Base-by-base conservation (phyloP, 53 echinoderm and acorn worm genomes). In the Temnopleurus reevesii region DNA sequence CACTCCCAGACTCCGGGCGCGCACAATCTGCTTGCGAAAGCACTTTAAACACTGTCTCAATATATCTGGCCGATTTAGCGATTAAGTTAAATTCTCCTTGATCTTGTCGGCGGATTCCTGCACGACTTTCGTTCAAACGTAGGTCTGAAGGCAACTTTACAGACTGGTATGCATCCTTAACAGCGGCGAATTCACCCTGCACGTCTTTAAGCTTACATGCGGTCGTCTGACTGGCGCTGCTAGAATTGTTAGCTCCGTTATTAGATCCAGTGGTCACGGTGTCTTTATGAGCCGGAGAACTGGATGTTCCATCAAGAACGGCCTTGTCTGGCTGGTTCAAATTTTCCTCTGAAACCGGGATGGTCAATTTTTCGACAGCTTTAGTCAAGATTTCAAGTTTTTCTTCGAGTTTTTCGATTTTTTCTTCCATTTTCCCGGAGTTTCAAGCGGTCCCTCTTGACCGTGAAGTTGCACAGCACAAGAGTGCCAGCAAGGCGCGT, bases 121-220 rank as follows among this genome's bases (percentile, higher is more conserved):
- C n/a, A 8, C 59, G 30, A 34, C 25, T 36, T 61, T 86, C 63
- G 59, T 86, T 86, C 58, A 86, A 44, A 24, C 25, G 45, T 61
- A 86, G 47, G 43, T 86, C 86, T 8, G 45, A 19, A 31, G 86
- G 86, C 2, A 86, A 61, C 44, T 61, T 86, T 23, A 61, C 59
- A 24, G 44, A 34, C 76, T 71, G 76, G 76, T 30, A 71, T 8
- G 76, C 76, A 19, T 71, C 76, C 21, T 21, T 9, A 6, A 71
- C 34, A 12, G 76, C 76, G 8, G 8, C 76, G 34, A n/a, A n/a
- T n/a, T n/a, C n/a, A n/a, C n/a, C n/a, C n/a, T n/a, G n/a, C n/a
- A n/a, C n/a, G n/a, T n/a, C 76, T 51, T 51, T 51, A 10, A 51
- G 9, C 8, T 15, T 10, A 10, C 9, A 51, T 51, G 53, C 53